Evolutionary conservation across 2,888 invertebrate species (phyloP).

Genomic region (Zygothrica quintamaculata): DNA sequence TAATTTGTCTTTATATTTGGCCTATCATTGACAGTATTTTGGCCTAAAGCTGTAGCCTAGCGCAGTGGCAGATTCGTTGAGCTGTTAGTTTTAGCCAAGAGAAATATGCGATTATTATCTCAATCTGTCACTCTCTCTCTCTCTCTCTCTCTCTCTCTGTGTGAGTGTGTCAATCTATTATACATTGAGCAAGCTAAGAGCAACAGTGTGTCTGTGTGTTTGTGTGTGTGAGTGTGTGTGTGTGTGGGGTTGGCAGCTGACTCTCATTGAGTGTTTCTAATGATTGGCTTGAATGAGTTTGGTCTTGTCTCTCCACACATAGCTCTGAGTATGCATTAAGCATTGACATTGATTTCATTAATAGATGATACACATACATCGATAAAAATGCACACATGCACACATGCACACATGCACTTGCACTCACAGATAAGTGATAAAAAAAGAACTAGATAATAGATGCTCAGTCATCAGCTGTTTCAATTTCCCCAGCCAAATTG

Average conservation of each 20-base stretch:
- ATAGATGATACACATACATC: slow-evolving; percentile 22
- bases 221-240: slow-evolving; percentile 21
- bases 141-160: slow-evolving; percentile 1
- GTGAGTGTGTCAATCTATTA: neutral
- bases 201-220: slow-evolving; percentile 4
- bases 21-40: too few relatives aligned
- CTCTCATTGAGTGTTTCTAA: neutral
- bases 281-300: slow-evolving; percentile 25
- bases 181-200: too few relatives aligned
- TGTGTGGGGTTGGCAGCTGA: neutral
- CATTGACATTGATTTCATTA: slow-evolving; percentile 38
- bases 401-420: slow-evolving; percentile 4
- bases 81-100: too few relatives aligned
- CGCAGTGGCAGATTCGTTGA: too few relatives aligned
- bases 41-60: too few relatives aligned
- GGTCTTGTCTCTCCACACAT: slow-evolving; percentile 38
- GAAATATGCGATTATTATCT: too few relatives aligned
- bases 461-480: slow-evolving; percentile 38
- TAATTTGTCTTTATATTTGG: too few relatives aligned
- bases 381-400: slow-evolving; percentile 25
- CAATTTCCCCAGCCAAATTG: slow-evolving; percentile 21
- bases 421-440: too few relatives aligned
- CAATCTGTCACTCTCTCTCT: neutral
- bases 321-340: slow-evolving; percentile 29
- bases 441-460: too few relatives aligned